Evolutionary conservation across 2,888 invertebrate genomes (phyloP).

Genomic region (Lasiommata megera): DNA sequence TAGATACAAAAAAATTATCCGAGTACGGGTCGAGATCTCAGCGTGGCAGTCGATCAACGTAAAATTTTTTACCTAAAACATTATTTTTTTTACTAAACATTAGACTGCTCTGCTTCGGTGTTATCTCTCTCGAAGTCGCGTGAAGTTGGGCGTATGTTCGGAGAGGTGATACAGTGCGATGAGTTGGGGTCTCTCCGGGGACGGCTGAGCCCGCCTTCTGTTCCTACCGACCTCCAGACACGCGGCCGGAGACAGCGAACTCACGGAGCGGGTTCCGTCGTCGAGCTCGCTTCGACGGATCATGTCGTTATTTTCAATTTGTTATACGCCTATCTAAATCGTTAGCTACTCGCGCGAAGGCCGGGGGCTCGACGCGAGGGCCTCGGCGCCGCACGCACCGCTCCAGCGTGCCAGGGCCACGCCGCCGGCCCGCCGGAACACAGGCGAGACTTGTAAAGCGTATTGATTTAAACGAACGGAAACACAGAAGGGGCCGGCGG

Average conservation of each 20-base stretch:
- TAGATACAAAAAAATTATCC: constrained; percentile 60
- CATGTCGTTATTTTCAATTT: constrained; percentile 68
- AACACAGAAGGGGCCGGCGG: constrained; percentile 49
- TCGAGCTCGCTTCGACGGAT: constrained; percentile 58
- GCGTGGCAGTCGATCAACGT: constrained; percentile 37
- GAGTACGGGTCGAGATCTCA: constrained; percentile 75
- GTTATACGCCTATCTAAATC: constrained; percentile 79
- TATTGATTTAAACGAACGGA: constrained; percentile 68
- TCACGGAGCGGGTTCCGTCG: constrained; percentile 36
- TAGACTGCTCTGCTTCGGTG: not conserved
- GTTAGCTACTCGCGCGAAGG: constrained; percentile 63
- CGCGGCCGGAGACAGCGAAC: constrained; percentile 4
- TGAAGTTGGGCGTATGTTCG: constrained; percentile 62
- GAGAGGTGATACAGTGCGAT: constrained; percentile 67
- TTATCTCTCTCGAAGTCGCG: constrained; percentile 14
- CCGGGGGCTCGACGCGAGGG: constrained; percentile 51
- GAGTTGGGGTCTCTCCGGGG: constrained; percentile 64
- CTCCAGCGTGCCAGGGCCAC: constrained; percentile 40
- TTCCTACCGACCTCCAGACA: constrained; percentile 1
- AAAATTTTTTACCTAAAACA: constrained; percentile 10
- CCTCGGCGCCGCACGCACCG: constrained; percentile 70
- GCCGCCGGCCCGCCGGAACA: constrained; percentile 51
- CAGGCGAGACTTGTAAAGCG: constrained; percentile 72
- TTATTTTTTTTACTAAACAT: not conserved
- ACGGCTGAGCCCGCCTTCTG: constrained; percentile 63